Base-by-base conservation (phyloP, 2,113 vertebrate species). In the Pelvicachromis taeniatus region DNA sequence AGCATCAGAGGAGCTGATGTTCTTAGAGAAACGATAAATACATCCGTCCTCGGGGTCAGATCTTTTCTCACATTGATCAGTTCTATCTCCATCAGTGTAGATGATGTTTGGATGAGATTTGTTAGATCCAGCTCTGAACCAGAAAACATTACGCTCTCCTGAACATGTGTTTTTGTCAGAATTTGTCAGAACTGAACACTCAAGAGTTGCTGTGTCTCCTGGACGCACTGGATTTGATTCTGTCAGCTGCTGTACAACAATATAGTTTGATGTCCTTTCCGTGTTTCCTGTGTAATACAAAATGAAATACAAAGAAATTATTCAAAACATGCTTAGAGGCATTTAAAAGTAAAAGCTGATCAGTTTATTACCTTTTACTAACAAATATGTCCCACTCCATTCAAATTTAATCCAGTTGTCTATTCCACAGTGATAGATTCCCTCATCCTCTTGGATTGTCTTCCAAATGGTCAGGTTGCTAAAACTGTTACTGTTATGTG, bases 161-260 rank as follows among this genome's bases (percentile, higher is more conserved):
- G 78, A 2, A 56, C 85, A 92, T 4, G 21, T 19, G 4, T 38
- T 50, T 1, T 42, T 42, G 1, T 33, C 19, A 55, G 68, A 48
- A 33, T 33, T 33, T 33, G 33, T 65, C 42, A 14, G 80, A 81
- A 90, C 77, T 26, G 88, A 91, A 78, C 91, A 93, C 82, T 81
- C 75, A 2, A 91, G 87, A 79, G 56, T 73, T 58, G 75, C 70
- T 13, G 31, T 35, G 50, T 90, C 82, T 88, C 73, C 87, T 75
- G 78, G 48, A 50, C 1, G 23, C 13, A 38, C 45, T n/a, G 52
- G 33, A 52, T 75, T 23, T 61, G 55, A 81, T 2, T 2, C 42
- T 35, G 61, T 13, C 3, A 19, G 13, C 48, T 16, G 16, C 73
- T 93, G 91, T 9, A 80, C 13, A 4, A 92, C 77, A 33, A 58